phyloP scores from a whole-genome alignment of 2,113 vertebrate species.

The Connochaetes taurinus region DNA sequence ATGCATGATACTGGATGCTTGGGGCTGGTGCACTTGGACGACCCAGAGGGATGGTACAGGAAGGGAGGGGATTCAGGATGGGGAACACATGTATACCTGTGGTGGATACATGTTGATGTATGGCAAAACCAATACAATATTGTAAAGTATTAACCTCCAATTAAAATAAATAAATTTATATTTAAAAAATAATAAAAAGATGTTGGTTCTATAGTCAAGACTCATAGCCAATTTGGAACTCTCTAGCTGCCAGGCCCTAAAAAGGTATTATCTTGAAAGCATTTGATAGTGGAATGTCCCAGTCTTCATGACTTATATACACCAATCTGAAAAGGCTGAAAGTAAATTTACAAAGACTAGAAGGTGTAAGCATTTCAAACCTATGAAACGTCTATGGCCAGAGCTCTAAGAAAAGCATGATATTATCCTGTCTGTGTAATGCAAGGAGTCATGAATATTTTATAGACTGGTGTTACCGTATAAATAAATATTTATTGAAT shows the following conservation, averaged over 20 bases:
- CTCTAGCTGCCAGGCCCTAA: background rate
- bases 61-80: no score
- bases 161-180: no score
- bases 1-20: no score
- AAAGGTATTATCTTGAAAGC: background rate
- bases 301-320: background rate
- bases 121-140: no score
- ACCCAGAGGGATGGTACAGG: no score
- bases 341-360: background rate
- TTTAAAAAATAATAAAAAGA: background rate
- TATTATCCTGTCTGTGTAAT: background rate
- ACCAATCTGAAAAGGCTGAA: background rate
- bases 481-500: background rate
- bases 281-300: background rate
- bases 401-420: background rate
- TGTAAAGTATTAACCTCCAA: no score
- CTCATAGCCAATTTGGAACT: background rate
- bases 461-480: background rate
- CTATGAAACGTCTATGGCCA: background rate
- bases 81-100: no score
- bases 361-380: slow-evolving; percentile 10
- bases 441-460: slow-evolving; percentile 11
- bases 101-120: no score
- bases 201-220: background rate
- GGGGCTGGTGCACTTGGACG: no score